Evolutionary conservation across 2,113 vertebrate species (phyloP).

Genomic region (Sitta europaea): DNA sequence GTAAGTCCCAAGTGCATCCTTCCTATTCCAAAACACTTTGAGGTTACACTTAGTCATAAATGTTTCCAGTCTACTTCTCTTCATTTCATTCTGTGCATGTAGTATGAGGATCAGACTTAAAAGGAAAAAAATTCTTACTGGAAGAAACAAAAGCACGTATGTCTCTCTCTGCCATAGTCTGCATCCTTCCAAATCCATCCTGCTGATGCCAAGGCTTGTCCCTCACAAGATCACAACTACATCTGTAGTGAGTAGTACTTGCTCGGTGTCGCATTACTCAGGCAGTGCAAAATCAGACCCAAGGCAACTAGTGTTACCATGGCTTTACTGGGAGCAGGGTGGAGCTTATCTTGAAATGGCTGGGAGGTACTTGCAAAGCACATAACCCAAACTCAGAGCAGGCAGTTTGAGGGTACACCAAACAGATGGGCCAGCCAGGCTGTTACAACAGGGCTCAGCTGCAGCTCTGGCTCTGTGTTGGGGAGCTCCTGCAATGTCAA

Average conservation of each 20-base stretch:
- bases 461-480: background rate
- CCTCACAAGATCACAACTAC: background rate
- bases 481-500: background rate
- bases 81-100: background rate
- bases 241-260: background rate
- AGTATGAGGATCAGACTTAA: background rate
- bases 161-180: background rate
- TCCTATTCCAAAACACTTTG: background rate
- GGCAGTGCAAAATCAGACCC: background rate
- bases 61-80: background rate
- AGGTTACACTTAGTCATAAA: background rate
- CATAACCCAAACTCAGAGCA: background rate
- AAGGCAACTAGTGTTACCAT: background rate
- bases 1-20: background rate
- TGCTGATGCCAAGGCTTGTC: background rate
- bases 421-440: slow-evolving; percentile 38
- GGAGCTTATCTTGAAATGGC: background rate
- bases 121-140: background rate
- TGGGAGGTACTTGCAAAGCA: background rate
- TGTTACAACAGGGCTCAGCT: background rate
- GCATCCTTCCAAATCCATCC: background rate
- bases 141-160: background rate
- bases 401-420: background rate
- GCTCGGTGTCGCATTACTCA: background rate
- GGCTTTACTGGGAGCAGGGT: background rate